These are phyloP conservation scores for Ovibos moschatus DNA, from an alignment of 2,113 vertebrate species.

Conservation along the genomic window DNA sequence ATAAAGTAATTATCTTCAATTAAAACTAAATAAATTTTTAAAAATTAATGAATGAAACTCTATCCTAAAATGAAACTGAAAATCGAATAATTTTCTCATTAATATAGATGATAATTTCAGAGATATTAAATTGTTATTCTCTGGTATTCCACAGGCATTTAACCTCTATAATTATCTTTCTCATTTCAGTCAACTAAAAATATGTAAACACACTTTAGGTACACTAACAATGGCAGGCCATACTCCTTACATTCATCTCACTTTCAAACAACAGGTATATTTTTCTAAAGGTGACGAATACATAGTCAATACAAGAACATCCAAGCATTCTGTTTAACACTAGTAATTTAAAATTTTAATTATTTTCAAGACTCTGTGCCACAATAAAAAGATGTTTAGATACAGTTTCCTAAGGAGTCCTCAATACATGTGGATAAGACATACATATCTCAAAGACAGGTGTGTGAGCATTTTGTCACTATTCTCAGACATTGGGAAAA, in stretches of 20 bases:
- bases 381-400: slow-evolving; percentile 37
- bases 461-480: neutral
- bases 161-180: neutral
- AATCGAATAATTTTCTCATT: slow-evolving; percentile 11
- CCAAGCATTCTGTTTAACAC: neutral
- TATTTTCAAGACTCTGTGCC: neutral
- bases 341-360: neutral
- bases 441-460: neutral
- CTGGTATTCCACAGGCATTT: neutral
- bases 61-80: neutral
- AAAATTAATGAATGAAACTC: neutral
- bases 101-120: slow-evolving; percentile 24
- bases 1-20: neutral
- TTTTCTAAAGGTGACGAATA: neutral
- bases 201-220: neutral
- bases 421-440: neutral
- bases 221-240: neutral
- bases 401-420: slow-evolving; percentile 10
- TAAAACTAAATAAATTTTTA: neutral
- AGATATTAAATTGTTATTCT: slow-evolving; percentile 15
- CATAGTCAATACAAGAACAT: neutral
- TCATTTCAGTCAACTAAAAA: slow-evolving; percentile 8
- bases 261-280: neutral
- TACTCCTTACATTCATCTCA: neutral
- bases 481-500: slow-evolving; percentile 2